Conservation (phyloP, 2,888 invertebrate species). For the Agriotes lineatus region DNA sequence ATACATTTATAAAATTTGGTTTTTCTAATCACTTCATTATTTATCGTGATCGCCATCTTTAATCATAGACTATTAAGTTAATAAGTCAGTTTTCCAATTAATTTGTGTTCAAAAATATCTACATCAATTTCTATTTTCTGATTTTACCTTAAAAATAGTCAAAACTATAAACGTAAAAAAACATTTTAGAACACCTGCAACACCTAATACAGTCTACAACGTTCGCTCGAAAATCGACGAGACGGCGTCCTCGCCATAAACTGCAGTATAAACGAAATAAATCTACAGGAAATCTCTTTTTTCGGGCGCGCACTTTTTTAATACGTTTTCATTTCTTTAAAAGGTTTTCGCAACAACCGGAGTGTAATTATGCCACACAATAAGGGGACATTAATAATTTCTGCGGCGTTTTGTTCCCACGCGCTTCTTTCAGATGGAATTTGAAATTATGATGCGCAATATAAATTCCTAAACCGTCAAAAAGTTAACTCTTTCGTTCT, state of each 20-base stretch:
- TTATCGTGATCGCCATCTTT: no score
- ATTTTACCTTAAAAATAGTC: no score
- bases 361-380: conserved; percentile 59
- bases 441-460: conserved; percentile 49
- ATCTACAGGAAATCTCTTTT: conserved; percentile 49
- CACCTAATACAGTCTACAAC: no score
- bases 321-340: conserved; percentile 62
- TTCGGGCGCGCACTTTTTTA: conserved; percentile 50
- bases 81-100: no score
- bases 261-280: conserved; percentile 31
- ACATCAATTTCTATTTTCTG: no score
- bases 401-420: conserved; percentile 50
- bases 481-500: conserved; percentile 43
- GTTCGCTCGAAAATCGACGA: no score
- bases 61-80: no score
- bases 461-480: conserved; percentile 49
- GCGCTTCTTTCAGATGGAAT: conserved; percentile 49
- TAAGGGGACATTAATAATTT: conserved; percentile 60
- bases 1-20: no score
- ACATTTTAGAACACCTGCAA: no score
- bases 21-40: no score
- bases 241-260: background rate
- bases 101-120: no score
- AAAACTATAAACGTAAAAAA: no score
- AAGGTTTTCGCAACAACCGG: conserved; percentile 56